Evolutionary conservation across 1,140 invertebrate species (phyloP).

Genomic region (Papilio polyxenes): DNA sequence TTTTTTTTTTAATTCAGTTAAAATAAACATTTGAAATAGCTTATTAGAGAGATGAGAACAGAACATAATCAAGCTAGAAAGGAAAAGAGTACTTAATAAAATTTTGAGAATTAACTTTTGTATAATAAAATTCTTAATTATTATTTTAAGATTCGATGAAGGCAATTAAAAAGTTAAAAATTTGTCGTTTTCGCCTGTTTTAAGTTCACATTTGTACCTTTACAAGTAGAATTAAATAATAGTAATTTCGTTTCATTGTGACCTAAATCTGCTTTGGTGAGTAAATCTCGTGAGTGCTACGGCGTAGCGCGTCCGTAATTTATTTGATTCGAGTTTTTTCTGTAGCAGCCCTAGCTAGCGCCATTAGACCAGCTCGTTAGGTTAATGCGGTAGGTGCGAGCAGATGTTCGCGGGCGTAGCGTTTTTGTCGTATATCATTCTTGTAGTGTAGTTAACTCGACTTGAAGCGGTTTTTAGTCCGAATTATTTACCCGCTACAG

Average conservation of each 20-base stretch:
- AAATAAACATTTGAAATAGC: background rate
- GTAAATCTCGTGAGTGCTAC: slow-evolving; percentile 19
- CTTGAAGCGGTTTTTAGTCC: slow-evolving; percentile 46
- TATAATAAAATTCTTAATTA: too few species aligned
- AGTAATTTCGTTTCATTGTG: slow-evolving; percentile 36
- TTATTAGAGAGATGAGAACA: background rate
- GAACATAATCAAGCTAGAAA: too few species aligned
- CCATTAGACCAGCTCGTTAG: slow-evolving; percentile 76
- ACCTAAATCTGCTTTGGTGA: slow-evolving; percentile 12
- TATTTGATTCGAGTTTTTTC: slow-evolving; percentile 71
- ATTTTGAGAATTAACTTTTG: too few species aligned
- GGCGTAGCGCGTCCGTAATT: slow-evolving; percentile 56
- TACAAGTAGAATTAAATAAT: background rate
- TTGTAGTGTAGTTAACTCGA: slow-evolving; percentile 55
- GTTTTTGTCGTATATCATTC: slow-evolving; percentile 69
- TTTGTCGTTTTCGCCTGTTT: background rate
- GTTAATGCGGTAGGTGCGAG: slow-evolving; percentile 69
- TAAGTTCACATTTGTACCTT: background rate
- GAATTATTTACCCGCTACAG: slow-evolving; percentile 32
- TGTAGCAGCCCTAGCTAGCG: slow-evolving; percentile 62
- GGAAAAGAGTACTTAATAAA: too few species aligned
- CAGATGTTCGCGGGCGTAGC: slow-evolving; percentile 63
- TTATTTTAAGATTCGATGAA: too few species aligned
- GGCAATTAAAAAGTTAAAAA: background rate
- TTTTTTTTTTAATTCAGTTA: background rate